Base-by-base conservation (phyloP, 2,797 vertebrate genomes). In the Pteropus rufus region DNA sequence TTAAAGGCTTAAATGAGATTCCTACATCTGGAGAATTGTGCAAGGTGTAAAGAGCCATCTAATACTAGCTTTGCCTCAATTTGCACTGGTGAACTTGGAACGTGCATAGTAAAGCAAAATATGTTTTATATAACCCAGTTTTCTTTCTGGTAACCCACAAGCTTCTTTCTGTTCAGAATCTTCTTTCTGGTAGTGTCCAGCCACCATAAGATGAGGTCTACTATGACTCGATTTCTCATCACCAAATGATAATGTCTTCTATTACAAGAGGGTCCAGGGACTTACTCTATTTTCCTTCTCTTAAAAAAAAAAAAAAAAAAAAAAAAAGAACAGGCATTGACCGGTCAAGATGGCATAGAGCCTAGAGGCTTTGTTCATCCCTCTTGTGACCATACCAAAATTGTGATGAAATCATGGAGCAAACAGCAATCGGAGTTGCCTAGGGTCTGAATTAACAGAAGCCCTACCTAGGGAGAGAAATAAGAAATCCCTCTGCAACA, bases 1-100 rank as follows among this genome's bases (percentile, higher is more conserved):
- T 95, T 95, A 83, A 15, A 91, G n/a, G 24, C 24, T 97, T 94
- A 75, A 79, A 54, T 49, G n/a, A 67, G 14, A 81, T 29, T 34
- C 34, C 36, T 80, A 11, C 7, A 1, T 69, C 24, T 81, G 84
- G 24, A 89, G 58, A 91, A 75, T 11, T 12, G 72, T 41, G 29
- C 44, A 58, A 4, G 75, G 39, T 46, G 46, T 34, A 81, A 23
- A 69, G 0, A 52, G 16, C 46, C 85, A 86, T 70, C 0, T 39
- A 75, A 96, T 56, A 36, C 7, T 64, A 81, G 36, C 24, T 93
- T 88, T 2, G 15, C 23, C 54, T 15, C 49, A 18, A 26, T 56
- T 15, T 21, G 54, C n/a, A 39, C 56, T 70, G 19, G 15, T 67
- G 6, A 88, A 67, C 16, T 88, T 65, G 75, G 31, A 94, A 70